Conservation (phyloP, 2,888 invertebrate genomes). For the Sipunculus nudus region DNA sequence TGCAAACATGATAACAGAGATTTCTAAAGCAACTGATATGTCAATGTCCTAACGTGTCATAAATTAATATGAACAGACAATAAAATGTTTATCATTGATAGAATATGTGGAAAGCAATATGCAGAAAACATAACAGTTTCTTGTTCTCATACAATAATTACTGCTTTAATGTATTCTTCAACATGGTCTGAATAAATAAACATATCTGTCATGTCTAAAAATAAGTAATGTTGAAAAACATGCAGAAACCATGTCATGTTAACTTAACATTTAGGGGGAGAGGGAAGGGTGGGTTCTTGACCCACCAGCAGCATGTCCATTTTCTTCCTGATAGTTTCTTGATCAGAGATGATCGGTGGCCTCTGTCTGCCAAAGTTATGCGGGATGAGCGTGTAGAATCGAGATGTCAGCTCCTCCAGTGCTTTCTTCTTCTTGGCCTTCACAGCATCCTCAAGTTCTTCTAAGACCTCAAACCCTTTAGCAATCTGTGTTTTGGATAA, state of each 20-base stretch:
- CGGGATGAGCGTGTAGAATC: constrained; percentile 54
- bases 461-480: constrained; percentile 52
- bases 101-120: too few relatives aligned
- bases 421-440: too few relatives aligned
- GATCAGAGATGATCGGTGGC: constrained; percentile 43
- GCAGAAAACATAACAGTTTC: not conserved
- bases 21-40: too few relatives aligned
- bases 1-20: too few relatives aligned
- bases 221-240: not conserved
- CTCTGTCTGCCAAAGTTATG: constrained; percentile 50
- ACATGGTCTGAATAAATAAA: not conserved
- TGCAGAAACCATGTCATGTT: too few relatives aligned
- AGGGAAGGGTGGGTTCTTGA: not conserved
- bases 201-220: not conserved
- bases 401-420: constrained; percentile 43
- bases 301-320: constrained; percentile 51
- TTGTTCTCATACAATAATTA: not conserved
- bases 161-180: not conserved
- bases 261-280: not conserved
- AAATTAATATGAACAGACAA: too few relatives aligned
- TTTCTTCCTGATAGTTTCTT: constrained; percentile 44
- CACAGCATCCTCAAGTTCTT: constrained; percentile 49
- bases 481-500: constrained; percentile 54
- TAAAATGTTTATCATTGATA: too few relatives aligned
- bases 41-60: too few relatives aligned